Evolutionary conservation across 2,113 vertebrate species (phyloP).

Genomic region (Verasper variegatus): DNA sequence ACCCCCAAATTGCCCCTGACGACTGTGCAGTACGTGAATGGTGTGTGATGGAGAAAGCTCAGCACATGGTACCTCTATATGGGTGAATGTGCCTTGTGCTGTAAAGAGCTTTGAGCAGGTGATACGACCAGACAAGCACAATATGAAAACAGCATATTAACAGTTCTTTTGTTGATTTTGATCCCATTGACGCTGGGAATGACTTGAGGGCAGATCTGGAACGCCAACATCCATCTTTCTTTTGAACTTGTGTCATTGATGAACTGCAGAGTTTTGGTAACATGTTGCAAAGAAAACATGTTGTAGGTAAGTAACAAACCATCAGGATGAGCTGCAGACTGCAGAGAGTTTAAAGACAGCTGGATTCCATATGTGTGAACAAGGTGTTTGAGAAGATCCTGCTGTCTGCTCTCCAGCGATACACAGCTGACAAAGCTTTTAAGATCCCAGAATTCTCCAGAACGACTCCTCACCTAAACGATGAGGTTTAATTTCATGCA

Average conservation of each 20-base stretch:
- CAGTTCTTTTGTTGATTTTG: not conserved
- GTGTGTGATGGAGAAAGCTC: too few relatives aligned
- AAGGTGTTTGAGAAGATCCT: not conserved
- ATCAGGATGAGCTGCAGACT: not conserved
- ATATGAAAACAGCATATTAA: too few relatives aligned
- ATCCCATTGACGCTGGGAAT: not conserved
- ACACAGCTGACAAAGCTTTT: conserved; percentile 16
- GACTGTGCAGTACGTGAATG: too few relatives aligned
- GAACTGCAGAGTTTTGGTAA: not conserved
- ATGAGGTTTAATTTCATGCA: conserved; percentile 32
- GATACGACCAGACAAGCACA: too few relatives aligned
- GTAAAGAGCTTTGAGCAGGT: too few relatives aligned
- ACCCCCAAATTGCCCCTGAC: too few relatives aligned
- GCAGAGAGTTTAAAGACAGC: not conserved
- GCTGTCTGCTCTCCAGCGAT: not conserved
- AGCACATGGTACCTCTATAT: too few relatives aligned
- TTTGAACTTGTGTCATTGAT: not conserved
- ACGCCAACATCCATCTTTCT: too few relatives aligned
- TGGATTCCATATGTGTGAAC: not conserved
- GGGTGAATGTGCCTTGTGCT: too few relatives aligned
- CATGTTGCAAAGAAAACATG: not conserved
- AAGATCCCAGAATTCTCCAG: conserved; percentile 6
- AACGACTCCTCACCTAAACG: not conserved
- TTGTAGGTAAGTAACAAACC: not conserved
- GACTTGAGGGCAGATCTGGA: not conserved